These are phyloP conservation scores for Orientallactaga bullata DNA, from an alignment of 2,113 vertebrate genomes.

Conservation along the genomic window DNA sequence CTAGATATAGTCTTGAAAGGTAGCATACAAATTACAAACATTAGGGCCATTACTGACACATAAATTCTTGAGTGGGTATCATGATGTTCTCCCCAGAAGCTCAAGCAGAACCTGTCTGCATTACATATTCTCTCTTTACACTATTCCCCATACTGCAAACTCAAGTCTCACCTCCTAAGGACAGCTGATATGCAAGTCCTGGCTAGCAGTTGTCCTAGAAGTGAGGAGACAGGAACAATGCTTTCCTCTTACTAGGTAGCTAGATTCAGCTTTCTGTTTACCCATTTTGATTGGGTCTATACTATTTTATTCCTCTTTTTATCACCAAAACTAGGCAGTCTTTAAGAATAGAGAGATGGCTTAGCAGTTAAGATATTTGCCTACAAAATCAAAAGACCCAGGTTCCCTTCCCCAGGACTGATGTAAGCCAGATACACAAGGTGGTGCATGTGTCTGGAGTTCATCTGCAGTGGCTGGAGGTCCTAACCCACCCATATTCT, in stretches of 20 bases:
- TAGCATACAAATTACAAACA: not conserved
- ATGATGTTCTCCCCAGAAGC: not conserved
- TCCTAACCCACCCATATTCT: too few relatives aligned
- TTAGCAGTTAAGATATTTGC: too few relatives aligned
- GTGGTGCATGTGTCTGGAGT: too few relatives aligned
- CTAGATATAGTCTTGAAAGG: constrained; percentile 11
- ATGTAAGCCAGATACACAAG: too few relatives aligned
- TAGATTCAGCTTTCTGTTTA: constrained; percentile 10
- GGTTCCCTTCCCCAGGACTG: too few relatives aligned
- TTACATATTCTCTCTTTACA: not conserved
- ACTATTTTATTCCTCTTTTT: not conserved
- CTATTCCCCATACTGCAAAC: not conserved
- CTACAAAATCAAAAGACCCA: too few relatives aligned
- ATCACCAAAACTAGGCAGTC: constrained; percentile 18
- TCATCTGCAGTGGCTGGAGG: too few relatives aligned
- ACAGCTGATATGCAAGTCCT: constrained; percentile 36
- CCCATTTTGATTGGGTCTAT: not conserved
- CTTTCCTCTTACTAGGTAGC: not conserved
- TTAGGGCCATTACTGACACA: not conserved
- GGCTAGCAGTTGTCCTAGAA: not conserved
- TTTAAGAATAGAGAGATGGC: constrained; percentile 24
- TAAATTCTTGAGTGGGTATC: not conserved
- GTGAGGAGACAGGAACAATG: constrained; percentile 9
- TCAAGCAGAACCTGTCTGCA: not conserved
- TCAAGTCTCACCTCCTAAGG: not conserved